phyloP scores from a whole-genome alignment of 2,797 vertebrate genomes.

The Enteromius anoplus region DNA sequence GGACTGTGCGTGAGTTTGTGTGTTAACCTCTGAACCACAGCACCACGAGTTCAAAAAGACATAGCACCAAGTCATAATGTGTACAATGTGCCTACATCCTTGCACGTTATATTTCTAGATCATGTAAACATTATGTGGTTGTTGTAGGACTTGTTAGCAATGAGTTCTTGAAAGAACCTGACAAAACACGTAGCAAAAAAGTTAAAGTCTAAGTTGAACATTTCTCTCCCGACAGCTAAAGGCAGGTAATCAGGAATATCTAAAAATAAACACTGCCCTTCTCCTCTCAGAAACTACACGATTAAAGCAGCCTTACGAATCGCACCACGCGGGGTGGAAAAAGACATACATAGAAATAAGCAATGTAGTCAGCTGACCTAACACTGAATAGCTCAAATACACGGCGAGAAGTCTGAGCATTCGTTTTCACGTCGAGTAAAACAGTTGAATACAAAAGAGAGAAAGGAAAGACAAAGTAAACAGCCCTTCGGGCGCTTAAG shows the following conservation, averaged over 20 bases:
- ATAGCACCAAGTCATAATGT: slow-evolving; percentile 84
- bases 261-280: slow-evolving; percentile 24
- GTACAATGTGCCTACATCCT: slow-evolving; percentile 79
- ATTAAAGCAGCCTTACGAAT: slow-evolving; percentile 70
- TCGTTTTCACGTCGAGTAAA: neutral
- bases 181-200: slow-evolving; percentile 71
- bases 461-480: slow-evolving; percentile 24
- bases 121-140: slow-evolving; percentile 78
- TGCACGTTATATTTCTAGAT: slow-evolving; percentile 71
- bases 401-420: slow-evolving; percentile 46
- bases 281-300: slow-evolving; percentile 19
- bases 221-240: slow-evolving; percentile 65
- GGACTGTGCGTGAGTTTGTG: slow-evolving; percentile 68
- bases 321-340: slow-evolving; percentile 73
- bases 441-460: neutral
- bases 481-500: slow-evolving; percentile 29
- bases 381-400: slow-evolving; percentile 72
- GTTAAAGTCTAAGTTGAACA: slow-evolving; percentile 50
- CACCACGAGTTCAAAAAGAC: slow-evolving; percentile 81
- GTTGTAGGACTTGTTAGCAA: slow-evolving; percentile 68
- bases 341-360: slow-evolving; percentile 76
- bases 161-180: slow-evolving; percentile 66
- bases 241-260: slow-evolving; percentile 67
- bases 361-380: slow-evolving; percentile 69
- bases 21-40: slow-evolving; percentile 80